Evolutionary conservation across 2,113 vertebrate species (phyloP).

Genomic region (Cygnus buccinator): DNA sequence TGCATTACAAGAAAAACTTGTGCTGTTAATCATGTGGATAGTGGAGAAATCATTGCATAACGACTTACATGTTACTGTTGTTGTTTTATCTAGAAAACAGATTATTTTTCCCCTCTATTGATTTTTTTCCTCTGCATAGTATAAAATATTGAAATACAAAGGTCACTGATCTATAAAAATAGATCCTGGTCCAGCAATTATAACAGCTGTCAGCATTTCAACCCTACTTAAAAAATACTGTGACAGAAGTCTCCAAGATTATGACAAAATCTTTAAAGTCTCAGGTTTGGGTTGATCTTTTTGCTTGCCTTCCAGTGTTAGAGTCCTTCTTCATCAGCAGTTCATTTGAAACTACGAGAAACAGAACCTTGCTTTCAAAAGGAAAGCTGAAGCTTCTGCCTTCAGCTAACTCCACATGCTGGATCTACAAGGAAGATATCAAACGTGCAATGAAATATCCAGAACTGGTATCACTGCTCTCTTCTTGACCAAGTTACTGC

Average conservation of each 20-base stretch:
- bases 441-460: not conserved
- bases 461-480: not conserved
- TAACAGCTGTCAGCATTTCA: not conserved
- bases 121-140: constrained; percentile 11
- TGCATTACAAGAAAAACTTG: constrained; percentile 32
- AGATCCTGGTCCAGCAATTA: not conserved
- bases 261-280: not conserved
- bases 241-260: not conserved
- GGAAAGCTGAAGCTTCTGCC: not conserved
- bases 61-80: not conserved
- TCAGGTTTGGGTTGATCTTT: not conserved
- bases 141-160: constrained; percentile 6
- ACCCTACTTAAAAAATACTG: not conserved
- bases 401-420: not conserved
- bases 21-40: constrained; percentile 42
- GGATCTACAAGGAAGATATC: not conserved
- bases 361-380: not conserved
- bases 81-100: constrained; percentile 38
- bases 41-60: constrained; percentile 40
- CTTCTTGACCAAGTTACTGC: not conserved
- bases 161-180: not conserved
- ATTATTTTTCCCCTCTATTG: not conserved
- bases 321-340: not conserved
- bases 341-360: not conserved
- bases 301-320: not conserved